Conservation (phyloP, 1,140 invertebrate genomes). For the Camponotus floridanus region DNA sequence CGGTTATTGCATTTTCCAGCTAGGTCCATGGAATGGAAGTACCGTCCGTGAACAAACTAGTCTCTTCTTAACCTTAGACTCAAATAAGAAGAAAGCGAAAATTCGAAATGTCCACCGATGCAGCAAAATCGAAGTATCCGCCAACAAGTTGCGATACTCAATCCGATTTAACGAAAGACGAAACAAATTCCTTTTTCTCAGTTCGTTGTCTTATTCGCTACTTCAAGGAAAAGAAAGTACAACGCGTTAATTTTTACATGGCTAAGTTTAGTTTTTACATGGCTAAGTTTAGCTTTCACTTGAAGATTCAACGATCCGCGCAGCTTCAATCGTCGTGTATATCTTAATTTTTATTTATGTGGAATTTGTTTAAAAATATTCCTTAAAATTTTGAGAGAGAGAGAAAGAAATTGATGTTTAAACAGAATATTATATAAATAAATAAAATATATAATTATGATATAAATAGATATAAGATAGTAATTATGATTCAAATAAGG, state of each 20-base stretch:
- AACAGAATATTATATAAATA: no score
- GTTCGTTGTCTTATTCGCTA: neutral
- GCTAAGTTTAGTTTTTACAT: neutral
- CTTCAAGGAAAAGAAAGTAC: neutral
- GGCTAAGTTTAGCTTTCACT: neutral
- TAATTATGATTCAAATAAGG: neutral
- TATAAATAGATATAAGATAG: neutral
- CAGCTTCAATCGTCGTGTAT: neutral
- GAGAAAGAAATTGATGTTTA: no score
- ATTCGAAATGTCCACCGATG: slow-evolving; percentile 26
- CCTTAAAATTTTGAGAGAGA: neutral
- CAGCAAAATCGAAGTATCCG: slow-evolving; percentile 26
- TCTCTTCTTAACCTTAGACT: slow-evolving; percentile 48
- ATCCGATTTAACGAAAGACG: slow-evolving; percentile 47
- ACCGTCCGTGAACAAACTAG: slow-evolving; percentile 45
- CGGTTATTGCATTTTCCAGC: slow-evolving; percentile 56
- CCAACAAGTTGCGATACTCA: slow-evolving; percentile 35
- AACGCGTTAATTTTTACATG: neutral
- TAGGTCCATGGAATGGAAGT: slow-evolving; percentile 23
- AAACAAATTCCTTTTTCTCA: slow-evolving; percentile 5
- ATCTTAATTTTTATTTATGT: neutral
- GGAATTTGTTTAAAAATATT: slow-evolving; percentile 10
- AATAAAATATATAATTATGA: neutral
- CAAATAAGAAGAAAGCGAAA: slow-evolving; percentile 35
- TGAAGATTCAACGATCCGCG: neutral